A percentile compares a stretch with the other conserved stretches of the same genome.
Evolutionary conservation across 2,888 invertebrate species (phyloP).

Genomic region (Thereva unica): DNA sequence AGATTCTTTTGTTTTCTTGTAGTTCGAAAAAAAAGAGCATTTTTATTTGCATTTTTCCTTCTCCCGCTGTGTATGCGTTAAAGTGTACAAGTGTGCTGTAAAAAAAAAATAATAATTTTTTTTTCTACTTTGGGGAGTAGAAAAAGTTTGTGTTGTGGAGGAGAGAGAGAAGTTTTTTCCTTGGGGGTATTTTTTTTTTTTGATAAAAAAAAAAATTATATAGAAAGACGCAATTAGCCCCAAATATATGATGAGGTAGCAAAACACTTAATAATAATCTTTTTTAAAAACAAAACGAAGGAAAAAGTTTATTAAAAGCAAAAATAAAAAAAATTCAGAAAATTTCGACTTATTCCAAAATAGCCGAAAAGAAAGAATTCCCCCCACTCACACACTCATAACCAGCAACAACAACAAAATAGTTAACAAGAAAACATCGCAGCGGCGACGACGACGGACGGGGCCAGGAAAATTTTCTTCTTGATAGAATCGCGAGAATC

Average conservation of each 20-base stretch:
- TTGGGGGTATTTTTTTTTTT: slow-evolving; percentile 11
- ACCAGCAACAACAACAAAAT: neutral
- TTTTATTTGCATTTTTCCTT: too few species aligned
- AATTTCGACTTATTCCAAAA: slow-evolving; percentile 11
- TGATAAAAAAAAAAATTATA: slow-evolving; percentile 15
- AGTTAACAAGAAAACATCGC: too few species aligned
- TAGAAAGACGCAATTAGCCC: slow-evolving; percentile 12
- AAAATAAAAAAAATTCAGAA: too few species aligned
- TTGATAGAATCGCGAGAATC: neutral
- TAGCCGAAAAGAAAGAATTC: neutral
- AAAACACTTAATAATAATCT: neutral
- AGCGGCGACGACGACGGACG: neutral
- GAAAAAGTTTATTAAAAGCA: neutral
- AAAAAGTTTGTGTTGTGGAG: too few species aligned
- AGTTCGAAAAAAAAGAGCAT: too few species aligned
- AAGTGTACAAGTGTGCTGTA: too few species aligned
- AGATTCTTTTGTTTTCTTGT: too few species aligned
- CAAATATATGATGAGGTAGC: slow-evolving; percentile 19
- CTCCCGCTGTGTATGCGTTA: too few species aligned
- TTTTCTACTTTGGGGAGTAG: too few species aligned
- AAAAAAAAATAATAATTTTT: too few species aligned
- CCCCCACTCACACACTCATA: too few species aligned
- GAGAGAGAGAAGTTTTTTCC: neutral
- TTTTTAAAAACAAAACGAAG: slow-evolving; percentile 7
- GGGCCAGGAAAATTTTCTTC: slow-evolving; percentile 21